Conservation (phyloP, 2,113 vertebrate genomes). For the Motacilla alba region DNA sequence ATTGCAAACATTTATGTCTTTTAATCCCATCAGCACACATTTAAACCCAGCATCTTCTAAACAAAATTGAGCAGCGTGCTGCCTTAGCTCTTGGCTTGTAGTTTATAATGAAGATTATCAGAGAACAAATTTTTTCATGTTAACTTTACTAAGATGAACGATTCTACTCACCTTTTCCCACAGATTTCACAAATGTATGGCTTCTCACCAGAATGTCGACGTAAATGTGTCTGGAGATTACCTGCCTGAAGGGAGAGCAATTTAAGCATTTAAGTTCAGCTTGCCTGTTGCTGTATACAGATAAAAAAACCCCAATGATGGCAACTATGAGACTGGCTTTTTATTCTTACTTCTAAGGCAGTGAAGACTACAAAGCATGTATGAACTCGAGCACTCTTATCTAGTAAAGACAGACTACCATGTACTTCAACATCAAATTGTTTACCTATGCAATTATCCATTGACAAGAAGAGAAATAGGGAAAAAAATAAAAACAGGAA, state of each 20-base stretch:
- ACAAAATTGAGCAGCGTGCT: neutral
- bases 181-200: slow-evolving; percentile 98
- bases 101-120: neutral
- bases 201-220: slow-evolving; percentile 95
- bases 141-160: neutral
- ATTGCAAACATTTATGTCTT: neutral
- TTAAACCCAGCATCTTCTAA: neutral
- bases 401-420: neutral
- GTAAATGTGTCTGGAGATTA: slow-evolving; percentile 94
- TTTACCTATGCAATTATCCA: neutral
- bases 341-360: neutral
- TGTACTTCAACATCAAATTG: neutral
- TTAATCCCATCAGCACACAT: neutral
- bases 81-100: neutral
- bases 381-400: neutral
- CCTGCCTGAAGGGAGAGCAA: slow-evolving; percentile 81
- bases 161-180: slow-evolving; percentile 87
- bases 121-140: neutral
- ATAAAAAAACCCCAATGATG: neutral
- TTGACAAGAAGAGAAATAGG: neutral
- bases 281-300: neutral
- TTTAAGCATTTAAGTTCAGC: neutral
- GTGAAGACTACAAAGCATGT: neutral
- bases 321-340: neutral
- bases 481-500: neutral